Conservation (phyloP, 2,113 vertebrate species). For the Petromus typicus region DNA sequence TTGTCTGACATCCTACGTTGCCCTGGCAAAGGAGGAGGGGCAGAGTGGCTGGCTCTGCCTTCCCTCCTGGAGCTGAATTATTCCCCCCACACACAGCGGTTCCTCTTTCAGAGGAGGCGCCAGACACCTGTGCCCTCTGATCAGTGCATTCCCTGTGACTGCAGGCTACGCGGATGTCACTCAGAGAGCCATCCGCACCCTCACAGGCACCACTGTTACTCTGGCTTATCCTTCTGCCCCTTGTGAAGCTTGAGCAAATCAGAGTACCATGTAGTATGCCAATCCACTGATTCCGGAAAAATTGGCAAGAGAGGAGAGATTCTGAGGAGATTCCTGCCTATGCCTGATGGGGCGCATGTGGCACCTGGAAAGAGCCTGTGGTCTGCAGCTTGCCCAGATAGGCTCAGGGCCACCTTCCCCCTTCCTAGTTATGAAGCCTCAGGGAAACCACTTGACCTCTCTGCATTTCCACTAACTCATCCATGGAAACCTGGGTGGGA, state of each 20-base stretch:
- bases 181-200: neutral
- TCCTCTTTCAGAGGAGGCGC: constrained; percentile 52
- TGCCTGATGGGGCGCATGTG: neutral
- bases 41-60: neutral
- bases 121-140: constrained; percentile 46
- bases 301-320: neutral
- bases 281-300: neutral
- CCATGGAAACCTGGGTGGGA: neutral
- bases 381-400: neutral
- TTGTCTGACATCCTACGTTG: constrained; percentile 80
- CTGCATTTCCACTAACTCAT: neutral
- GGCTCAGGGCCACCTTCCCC: neutral
- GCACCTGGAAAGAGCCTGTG: neutral
- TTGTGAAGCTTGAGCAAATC: neutral
- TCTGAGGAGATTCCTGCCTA: neutral
- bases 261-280: neutral
- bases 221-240: neutral
- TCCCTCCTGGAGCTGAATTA: constrained; percentile 74
- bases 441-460: neutral
- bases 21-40: constrained; percentile 81
- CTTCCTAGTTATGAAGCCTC: neutral
- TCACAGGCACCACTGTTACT: accelerated
- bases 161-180: neutral
- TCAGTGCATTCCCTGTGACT: neutral
- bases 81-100: constrained; percentile 11